Base-by-base conservation (phyloP, 2,113 vertebrate genomes). In the Callaeas wilsoni region DNA sequence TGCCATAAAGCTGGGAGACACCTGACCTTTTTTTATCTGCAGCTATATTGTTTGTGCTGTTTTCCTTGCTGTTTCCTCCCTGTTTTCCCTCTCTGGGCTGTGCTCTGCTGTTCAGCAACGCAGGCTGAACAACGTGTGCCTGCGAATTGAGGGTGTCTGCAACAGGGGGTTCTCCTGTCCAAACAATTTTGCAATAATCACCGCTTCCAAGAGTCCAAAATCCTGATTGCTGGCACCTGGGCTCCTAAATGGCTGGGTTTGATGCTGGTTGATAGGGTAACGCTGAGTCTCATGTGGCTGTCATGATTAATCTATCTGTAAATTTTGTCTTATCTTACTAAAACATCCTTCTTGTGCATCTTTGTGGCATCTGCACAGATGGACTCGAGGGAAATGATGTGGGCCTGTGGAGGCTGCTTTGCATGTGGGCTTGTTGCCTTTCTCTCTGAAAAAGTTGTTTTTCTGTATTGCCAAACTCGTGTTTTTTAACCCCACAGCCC, bases 341-440 rank as follows among this genome's bases (percentile, higher is more conserved):
- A 63, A 85, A 20, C 22, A 10, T 41, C 12, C 16, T 47, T 21
- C 20, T 47, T 1, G 2, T 55, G 10, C 37, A 27, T 49, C 4
- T 74, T 57, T 84, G 29, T 37, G 44, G 57, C 15, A 6, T 22
- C 42, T 20, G 17, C 7, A 8, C 2, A 30, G 49, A 9, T n/a
- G 69, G 17, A 18, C 29, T 29, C 23, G 13, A 44, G 65, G 33
- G 42, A 50, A 23, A 22, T 6, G 7, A 4, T 0, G 33, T 3
- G 50, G 20, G 15, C 42, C 17, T 4, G 9, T 56, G 19, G 44
- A 42, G 53, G 5, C 47, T 37, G 3, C 21, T 62, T 68, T 42
- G 19, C 50, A 6, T 0, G 1, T 15, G n/a, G n/a, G 3, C 20
- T 82, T 5, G 4, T 12, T 63, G 55, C 39, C 9, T 39, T 68